Base-by-base conservation (phyloP, 2,888 invertebrate genomes). In the Zeuzera pyrina region DNA sequence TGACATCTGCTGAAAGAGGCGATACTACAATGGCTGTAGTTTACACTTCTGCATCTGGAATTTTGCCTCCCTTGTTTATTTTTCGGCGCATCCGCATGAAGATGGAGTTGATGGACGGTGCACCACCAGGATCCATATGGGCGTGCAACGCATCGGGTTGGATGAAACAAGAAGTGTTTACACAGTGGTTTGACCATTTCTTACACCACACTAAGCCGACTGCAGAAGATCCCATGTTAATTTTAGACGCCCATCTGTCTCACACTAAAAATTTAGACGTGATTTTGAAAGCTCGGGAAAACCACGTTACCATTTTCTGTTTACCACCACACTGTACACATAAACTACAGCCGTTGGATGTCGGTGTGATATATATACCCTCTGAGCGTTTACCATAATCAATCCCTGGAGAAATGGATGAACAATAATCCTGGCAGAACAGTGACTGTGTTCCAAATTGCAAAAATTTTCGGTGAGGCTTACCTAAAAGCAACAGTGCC, bases 101-200 rank as follows among this genome's bases (percentile, higher is more conserved):
- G 15, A 37, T 42, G 4, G 40, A 37, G 38, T 31, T 62, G 10
- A 40, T 45, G 38, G 49, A 54, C 35, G 56, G 53, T 12, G 49
- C 51, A 30, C 58, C 58, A 5, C 48, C 57, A 36, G 61, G 52
- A 1, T 15, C 40, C 25, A 15, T 12, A 10, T 34, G 19, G 21
- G 41, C 39, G 15, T 42, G 41, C 26, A 34, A 46, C 36, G 5
- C 35, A 31, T 33, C 34, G 24, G 47, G 41, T 5, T 44, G 43
- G 60, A 60, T 66, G 43, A 52, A 49, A 25, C 26, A 41, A 12
- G 54, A 62, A 3, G 43, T 58, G 23, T 62, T 64, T 46, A 29
- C 42, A 3, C 34, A 47, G 24, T 64, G 59, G 59, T 61, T 70
- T 38, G 41, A 57, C 28, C 60, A 73, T 47, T 76, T 77, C 43